Base-by-base conservation (phyloP, 2,113 vertebrate species). In the Bothrops jararaca region DNA sequence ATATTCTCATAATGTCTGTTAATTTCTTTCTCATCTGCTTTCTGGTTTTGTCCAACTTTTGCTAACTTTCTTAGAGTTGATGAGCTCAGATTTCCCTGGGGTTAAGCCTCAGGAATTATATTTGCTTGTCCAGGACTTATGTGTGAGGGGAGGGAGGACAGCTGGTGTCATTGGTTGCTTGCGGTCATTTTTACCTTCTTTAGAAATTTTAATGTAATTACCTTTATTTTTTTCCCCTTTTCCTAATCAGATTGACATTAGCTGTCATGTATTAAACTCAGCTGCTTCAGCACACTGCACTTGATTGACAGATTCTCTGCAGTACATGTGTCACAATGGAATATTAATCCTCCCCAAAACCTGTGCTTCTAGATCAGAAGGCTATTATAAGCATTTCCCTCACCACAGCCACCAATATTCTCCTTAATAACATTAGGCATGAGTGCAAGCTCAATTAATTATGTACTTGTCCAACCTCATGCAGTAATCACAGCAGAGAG, bases 261-360 rank as follows among this genome's bases (percentile, higher is more conserved):
- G 90, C 94, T 96, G 93, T 95, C 95, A 95, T 92, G 88, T 94
- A 92, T 88, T 96, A 90, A 96, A 94, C 95, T 95, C 94, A 90
- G 6, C 90, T 95, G 94, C 94, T 88, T 95, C 89, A 91, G 90
- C 91, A 85, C 94, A 85, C 15, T 2, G 13, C 29, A 53, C 90
- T 85, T 93, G 91, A 93, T 88, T 95, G 95, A 95, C 96, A 96
- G 91, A 45, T 1, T 0, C 93, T 93, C 95, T 92, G 87, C 7
- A 1, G 91, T 1, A 50, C 18, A 56, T 0, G 18, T 92, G 91
- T 94, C 94, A 92, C 90, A 95, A 93, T 85, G 92, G 42, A 90
- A 85, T 24, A 8, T 42, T 2, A 0, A 80, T 0, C 0, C 85
- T 4, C 39, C 93, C 93, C 94, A 29, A 85, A n/a, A 4, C 23